phyloP scores from a whole-genome alignment of 2,113 vertebrate genomes.

The Chroicocephalus ridibundus region DNA sequence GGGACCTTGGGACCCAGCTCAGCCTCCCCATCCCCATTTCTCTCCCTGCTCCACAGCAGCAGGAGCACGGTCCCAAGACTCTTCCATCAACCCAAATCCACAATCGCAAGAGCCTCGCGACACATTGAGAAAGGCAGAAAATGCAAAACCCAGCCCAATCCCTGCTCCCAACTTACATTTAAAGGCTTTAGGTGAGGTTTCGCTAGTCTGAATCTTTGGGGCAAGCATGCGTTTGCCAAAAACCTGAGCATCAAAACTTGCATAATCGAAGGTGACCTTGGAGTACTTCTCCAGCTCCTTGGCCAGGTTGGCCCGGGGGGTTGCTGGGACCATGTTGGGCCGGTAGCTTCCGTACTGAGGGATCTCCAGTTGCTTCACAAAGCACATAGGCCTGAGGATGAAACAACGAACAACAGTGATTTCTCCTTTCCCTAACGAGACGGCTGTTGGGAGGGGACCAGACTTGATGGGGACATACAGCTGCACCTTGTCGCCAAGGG shows the following conservation, averaged over 20 bases:
- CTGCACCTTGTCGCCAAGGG: neutral
- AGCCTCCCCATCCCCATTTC: neutral
- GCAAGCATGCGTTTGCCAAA: slow-evolving; percentile 98
- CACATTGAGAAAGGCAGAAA: neutral
- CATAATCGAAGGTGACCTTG: slow-evolving; percentile 99
- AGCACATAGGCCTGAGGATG: slow-evolving; percentile 94
- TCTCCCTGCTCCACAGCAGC: neutral
- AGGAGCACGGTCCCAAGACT: neutral
- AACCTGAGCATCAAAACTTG: slow-evolving; percentile 99
- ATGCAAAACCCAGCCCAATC: neutral
- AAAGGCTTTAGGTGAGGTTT: slow-evolving; percentile 99
- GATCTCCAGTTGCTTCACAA: slow-evolving; percentile 96
- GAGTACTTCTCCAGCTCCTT: slow-evolving; percentile 99
- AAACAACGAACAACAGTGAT: neutral
- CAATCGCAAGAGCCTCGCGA: fast-evolving
- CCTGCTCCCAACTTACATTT: slow-evolving; percentile 86
- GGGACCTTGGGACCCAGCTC: neutral
- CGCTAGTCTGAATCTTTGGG: slow-evolving; percentile 97
- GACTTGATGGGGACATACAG: fast-evolving
- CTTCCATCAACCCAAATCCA: neutral
- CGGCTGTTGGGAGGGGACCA: neutral
- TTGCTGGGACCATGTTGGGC: slow-evolving; percentile 87
- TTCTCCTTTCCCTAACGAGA: neutral
- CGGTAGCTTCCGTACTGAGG: slow-evolving; percentile 92
- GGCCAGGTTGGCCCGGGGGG: slow-evolving; percentile 94